phyloP scores from a whole-genome alignment of 2,797 vertebrate genomes.

The Hippocampus kuda region DNA sequence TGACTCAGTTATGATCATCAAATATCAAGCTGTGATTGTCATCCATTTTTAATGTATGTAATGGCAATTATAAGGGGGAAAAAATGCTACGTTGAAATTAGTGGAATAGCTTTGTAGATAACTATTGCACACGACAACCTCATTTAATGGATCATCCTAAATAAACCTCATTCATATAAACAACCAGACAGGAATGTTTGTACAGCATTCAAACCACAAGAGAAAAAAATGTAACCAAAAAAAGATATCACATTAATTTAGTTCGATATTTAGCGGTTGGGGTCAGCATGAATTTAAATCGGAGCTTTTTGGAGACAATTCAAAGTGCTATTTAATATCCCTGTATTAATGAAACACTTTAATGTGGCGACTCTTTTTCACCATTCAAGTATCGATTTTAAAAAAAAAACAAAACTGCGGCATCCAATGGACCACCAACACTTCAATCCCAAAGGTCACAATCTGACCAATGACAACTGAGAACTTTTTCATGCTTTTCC shows the following conservation, averaged over 20 bases:
- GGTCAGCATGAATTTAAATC: constrained; percentile 2
- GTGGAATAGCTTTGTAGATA: constrained; percentile 9
- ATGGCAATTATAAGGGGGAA: not conserved
- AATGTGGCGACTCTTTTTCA: constrained; percentile 12
- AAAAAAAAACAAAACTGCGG: not conserved
- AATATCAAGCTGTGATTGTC: constrained; percentile 64
- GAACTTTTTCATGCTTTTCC: constrained; percentile 63
- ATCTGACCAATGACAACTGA: constrained; percentile 2
- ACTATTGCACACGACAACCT: constrained; percentile 55
- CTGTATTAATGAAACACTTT: constrained; percentile 37
- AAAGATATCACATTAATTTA: constrained; percentile 9
- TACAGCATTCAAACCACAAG: not conserved
- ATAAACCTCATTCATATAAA: constrained; percentile 23
- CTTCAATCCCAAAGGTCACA: not conserved
- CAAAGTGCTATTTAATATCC: constrained; percentile 61
- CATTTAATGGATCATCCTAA: constrained; percentile 24
- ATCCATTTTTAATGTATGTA: constrained; percentile 31
- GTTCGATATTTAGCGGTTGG: not conserved
- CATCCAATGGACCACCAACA: not conserved
- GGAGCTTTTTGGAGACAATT: constrained; percentile 33
- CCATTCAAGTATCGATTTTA: constrained; percentile 16
- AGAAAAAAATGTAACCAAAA: not conserved
- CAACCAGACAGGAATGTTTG: not conserved
- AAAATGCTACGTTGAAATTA: constrained; percentile 7
- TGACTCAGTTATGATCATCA: not conserved